phyloP scores from a whole-genome alignment of 1,140 invertebrate genomes.

The Drosophila neocordata region DNA sequence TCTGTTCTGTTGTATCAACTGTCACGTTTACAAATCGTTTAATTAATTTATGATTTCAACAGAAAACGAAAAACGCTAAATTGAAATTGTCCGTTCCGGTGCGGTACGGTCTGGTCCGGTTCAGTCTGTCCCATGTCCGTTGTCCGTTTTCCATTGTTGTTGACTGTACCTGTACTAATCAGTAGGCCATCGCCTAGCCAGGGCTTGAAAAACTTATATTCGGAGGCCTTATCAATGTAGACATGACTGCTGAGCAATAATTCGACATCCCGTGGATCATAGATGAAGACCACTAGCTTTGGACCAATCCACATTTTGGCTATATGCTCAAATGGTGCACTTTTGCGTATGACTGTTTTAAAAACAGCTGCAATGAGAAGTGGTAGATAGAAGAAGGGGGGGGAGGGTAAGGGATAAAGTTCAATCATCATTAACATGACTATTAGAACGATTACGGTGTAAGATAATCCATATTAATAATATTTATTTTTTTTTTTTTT shows the following conservation, averaged over 20 bases:
- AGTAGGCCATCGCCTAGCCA: slow-evolving; percentile 90
- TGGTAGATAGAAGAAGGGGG: background rate
- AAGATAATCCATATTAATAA: background rate
- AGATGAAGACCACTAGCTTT: slow-evolving; percentile 88
- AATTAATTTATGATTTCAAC: slow-evolving; percentile 75
- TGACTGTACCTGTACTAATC: slow-evolving; percentile 87
- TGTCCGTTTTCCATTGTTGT: background rate
- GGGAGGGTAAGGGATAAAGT: background rate
- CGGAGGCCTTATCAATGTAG: slow-evolving; percentile 88
- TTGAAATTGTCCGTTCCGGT: slow-evolving; percentile 53
- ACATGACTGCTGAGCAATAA: slow-evolving; percentile 89
- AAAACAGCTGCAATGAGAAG: slow-evolving; percentile 86
- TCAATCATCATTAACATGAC: too few species aligned
- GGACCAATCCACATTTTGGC: slow-evolving; percentile 90
- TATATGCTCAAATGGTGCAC: slow-evolving; percentile 85
- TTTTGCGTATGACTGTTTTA: slow-evolving; percentile 85
- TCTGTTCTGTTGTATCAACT: slow-evolving; percentile 69
- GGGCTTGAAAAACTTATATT: slow-evolving; percentile 89
- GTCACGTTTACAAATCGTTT: slow-evolving; percentile 68
- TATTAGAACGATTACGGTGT: too few species aligned
- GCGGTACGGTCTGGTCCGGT: background rate
- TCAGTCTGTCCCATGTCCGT: background rate
- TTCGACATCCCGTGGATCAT: slow-evolving; percentile 89
- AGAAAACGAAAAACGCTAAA: slow-evolving; percentile 43
- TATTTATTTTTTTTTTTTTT: too few species aligned